These are phyloP conservation scores for Ecliptopera silaceata DNA, from an alignment of 2,888 invertebrate genomes.

Conservation along the genomic window DNA sequence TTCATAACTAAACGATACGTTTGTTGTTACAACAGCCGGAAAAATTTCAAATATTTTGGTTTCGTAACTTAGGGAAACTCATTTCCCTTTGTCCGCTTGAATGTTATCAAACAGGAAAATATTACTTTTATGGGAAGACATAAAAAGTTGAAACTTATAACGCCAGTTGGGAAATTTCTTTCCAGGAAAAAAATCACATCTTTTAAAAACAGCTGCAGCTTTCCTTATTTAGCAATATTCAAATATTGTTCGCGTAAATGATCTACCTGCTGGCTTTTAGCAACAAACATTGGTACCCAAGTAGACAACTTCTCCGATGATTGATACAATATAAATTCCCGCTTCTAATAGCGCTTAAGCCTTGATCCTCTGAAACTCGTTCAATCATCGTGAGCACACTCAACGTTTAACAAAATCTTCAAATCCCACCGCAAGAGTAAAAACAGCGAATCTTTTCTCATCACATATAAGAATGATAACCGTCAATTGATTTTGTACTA, in stretches of 20 bases:
- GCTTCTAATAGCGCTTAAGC: slow-evolving; percentile 22
- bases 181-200: slow-evolving; percentile 7
- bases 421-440: slow-evolving; percentile 69
- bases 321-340: slow-evolving; percentile 12
- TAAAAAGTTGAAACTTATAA: slow-evolving; percentile 34
- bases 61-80: slow-evolving; percentile 24
- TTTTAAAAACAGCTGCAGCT: slow-evolving; percentile 5
- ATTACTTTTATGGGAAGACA: slow-evolving; percentile 30
- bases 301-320: slow-evolving; percentile 1
- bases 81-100: slow-evolving; percentile 26
- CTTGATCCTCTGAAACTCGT: slow-evolving; percentile 37
- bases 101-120: slow-evolving; percentile 25
- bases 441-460: slow-evolving; percentile 64
- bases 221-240: not conserved
- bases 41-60: slow-evolving; percentile 21
- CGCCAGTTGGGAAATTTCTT: slow-evolving; percentile 26
- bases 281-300: not conserved
- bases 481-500: slow-evolving; percentile 9
- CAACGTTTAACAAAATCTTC: slow-evolving; percentile 71
- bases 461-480: slow-evolving; percentile 39
- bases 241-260: not conserved
- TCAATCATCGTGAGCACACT: slow-evolving; percentile 63
- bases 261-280: not conserved
- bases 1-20: not conserved
- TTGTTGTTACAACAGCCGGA: slow-evolving; percentile 15